Evolutionary conservation across 1,140 invertebrate species (phyloP).

Genomic region (Bombus cullumanus): DNA sequence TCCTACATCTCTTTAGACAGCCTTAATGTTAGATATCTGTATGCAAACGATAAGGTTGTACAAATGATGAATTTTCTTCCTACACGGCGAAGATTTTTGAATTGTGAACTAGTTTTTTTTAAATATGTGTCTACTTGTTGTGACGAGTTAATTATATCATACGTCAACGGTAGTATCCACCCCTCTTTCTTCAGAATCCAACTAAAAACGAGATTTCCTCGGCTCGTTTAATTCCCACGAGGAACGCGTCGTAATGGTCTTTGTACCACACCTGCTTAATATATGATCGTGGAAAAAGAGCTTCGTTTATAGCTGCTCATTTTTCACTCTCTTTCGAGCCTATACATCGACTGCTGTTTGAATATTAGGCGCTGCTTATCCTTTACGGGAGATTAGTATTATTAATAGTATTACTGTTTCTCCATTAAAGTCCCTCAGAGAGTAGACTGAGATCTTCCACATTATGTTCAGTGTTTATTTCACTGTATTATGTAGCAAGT

Average conservation of each 20-base stretch:
- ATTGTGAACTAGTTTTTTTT: background rate
- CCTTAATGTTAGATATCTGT: background rate
- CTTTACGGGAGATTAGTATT: background rate
- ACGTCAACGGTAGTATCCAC: slow-evolving; percentile 1
- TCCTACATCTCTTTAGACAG: background rate
- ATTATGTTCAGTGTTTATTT: background rate
- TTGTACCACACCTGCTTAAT: slow-evolving; percentile 50
- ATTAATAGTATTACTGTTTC: no score
- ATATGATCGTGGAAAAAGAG: slow-evolving; percentile 20
- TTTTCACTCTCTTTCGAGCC: background rate
- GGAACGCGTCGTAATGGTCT: slow-evolving; percentile 55
- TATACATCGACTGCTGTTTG: background rate
- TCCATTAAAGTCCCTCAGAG: no score
- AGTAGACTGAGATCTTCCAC: background rate
- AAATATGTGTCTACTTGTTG: slow-evolving; percentile 27
- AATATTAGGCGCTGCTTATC: background rate
- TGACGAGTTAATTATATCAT: slow-evolving; percentile 68
- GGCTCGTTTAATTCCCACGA: slow-evolving; percentile 45
- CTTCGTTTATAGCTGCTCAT: background rate
- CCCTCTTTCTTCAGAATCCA: slow-evolving; percentile 43
- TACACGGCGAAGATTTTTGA: background rate
- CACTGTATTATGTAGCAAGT: background rate
- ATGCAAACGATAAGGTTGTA: background rate
- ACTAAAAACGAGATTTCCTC: slow-evolving; percentile 56
- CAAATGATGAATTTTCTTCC: background rate